Evolutionary conservation across 2,888 invertebrate species (phyloP).

Genomic region (Syrphus vitripennis): DNA sequence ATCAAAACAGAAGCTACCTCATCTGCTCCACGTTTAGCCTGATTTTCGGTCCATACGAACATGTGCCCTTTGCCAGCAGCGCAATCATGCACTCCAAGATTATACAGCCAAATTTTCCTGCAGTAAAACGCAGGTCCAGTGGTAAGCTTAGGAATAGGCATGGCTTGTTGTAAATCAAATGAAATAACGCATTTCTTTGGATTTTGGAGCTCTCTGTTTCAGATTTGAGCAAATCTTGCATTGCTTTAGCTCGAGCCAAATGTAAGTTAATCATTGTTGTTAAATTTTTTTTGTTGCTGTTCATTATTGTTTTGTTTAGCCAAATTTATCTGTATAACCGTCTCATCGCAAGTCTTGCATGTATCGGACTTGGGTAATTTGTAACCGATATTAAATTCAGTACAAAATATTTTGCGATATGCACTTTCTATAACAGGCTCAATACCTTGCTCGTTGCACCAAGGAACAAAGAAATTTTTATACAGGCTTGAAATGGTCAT

Average conservation of each 20-base stretch:
- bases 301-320: conserved; percentile 16
- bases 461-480: conserved; percentile 13
- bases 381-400: conserved; percentile 46
- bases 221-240: conserved; percentile 47
- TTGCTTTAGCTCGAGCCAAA: conserved; percentile 22
- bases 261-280: conserved; percentile 17
- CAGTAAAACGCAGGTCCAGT: conserved; percentile 35
- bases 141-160: conserved; percentile 29
- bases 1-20: conserved; percentile 29
- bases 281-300: conserved; percentile 6
- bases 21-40: conserved; percentile 23
- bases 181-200: conserved; percentile 48
- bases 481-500: conserved; percentile 9
- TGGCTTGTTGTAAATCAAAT: conserved; percentile 37
- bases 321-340: conserved; percentile 24
- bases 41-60: neutral
- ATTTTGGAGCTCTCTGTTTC: conserved; percentile 6
- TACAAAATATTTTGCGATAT: conserved; percentile 41
- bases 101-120: conserved; percentile 35
- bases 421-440: conserved; percentile 25
- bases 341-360: conserved; percentile 43
- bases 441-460: conserved; percentile 22
- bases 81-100: conserved; percentile 22
- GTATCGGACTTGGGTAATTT: conserved; percentile 50
- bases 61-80: conserved; percentile 19